Evolutionary conservation across 2,797 vertebrate genomes (phyloP).

Genomic region (Chromobotia macracanthus): DNA sequence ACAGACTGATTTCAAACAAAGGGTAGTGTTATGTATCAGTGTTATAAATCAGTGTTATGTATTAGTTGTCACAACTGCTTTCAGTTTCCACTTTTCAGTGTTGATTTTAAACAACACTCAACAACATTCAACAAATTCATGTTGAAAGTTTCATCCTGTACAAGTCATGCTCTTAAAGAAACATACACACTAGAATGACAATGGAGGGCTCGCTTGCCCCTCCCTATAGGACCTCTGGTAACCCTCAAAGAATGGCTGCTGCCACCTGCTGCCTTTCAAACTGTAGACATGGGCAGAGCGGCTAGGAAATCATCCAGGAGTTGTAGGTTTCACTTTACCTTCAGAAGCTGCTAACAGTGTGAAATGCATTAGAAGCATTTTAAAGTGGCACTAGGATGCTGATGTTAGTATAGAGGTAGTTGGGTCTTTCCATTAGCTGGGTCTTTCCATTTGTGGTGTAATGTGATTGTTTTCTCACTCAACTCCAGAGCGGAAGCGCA

Average conservation of each 20-base stretch:
- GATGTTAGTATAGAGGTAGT: not conserved
- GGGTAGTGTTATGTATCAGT: no score
- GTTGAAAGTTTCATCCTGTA: no score
- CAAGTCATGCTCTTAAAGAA: conserved; percentile 75
- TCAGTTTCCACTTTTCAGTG: no score
- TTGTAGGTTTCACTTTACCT: conserved; percentile 47
- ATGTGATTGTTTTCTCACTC: conserved; percentile 39
- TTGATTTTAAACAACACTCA: no score
- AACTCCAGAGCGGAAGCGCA: conserved; percentile 95
- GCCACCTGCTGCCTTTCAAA: conserved; percentile 48
- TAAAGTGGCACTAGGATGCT: not conserved
- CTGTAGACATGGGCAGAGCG: conserved; percentile 7
- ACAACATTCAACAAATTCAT: no score
- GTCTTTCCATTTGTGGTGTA: conserved; percentile 29
- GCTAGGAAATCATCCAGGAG: conserved; percentile 51
- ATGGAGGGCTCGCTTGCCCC: conserved; percentile 64
- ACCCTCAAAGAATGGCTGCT: conserved; percentile 60
- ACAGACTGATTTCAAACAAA: no score
- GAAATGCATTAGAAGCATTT: conserved; percentile 9
- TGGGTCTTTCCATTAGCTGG: conserved; percentile 24
- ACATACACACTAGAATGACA: conserved; percentile 57
- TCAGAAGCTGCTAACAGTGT: conserved; percentile 22
- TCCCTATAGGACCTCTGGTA: conserved; percentile 67
- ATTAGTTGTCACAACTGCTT: no score
- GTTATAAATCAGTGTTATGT: no score